Evolutionary conservation across 2,113 vertebrate species (phyloP), one percentile per base, ranked within the genome.

Genomic region (Pseudorhombus dupliciocellatus): DNA sequence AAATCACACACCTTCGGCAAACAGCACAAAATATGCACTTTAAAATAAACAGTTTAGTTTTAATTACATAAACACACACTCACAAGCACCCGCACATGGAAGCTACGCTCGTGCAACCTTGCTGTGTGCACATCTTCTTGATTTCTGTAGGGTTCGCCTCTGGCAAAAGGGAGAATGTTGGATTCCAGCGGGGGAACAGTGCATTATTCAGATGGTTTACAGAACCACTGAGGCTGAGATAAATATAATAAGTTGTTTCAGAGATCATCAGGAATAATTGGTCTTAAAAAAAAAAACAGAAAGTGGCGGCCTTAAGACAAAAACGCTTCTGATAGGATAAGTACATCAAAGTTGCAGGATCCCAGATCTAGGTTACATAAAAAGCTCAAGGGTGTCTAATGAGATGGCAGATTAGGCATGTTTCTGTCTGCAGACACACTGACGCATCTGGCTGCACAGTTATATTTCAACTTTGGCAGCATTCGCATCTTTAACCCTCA

Each of bases 291-390:
- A 37, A 73, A 75, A 69, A 37, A 73, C 75, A 70, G 68, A 86
- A 82, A 83, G 69, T 69, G 76, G 51, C 66, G 61, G 88, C 87
- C 21, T 50, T 9, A 50, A 50, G 20, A 50, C 18, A 84, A 87
- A 87, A 82, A 70, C 58, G 78, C 79, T 73, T 85, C 87, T 90
- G 84, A 87, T 84, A 67, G 86, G 83, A 86, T 88, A 85, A 88
- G 75, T 74, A 87, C 86, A 89, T 91, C 88, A 89, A 89, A 90
- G 86, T 84, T 83, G 57, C 72, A 77, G 81, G 77, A 80, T 79
- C 63, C 67, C 34, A 80, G 80, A 90, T 88, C 77, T 88, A 24
- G 87, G 85, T 87, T 87, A 78, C 75, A 83, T 81, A 55, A 72
- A 55, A 58, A 70, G 84, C 84, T 87, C 37, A 59, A 68, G 87